Percentiles rank a stretch among this genome's conserved stretches.
Evolutionary conservation across 2,113 vertebrate genomes (phyloP).

Genomic region (Pteropus alecto): DNA sequence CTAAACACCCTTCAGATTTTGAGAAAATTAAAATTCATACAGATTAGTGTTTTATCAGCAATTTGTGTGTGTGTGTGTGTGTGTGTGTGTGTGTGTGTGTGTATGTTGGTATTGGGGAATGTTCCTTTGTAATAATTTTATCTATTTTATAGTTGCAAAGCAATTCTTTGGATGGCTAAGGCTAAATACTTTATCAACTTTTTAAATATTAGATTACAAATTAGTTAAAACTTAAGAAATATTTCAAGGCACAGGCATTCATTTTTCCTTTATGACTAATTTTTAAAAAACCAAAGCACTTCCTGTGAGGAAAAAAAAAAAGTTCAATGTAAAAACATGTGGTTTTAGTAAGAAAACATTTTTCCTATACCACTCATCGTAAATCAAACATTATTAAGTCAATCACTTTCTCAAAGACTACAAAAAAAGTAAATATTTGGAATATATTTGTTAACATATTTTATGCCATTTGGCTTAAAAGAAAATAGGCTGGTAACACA

Average conservation of each 20-base stretch:
- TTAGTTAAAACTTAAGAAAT: not conserved
- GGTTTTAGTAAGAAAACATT: constrained; percentile 53
- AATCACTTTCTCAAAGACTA: constrained; percentile 34
- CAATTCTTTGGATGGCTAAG: not conserved
- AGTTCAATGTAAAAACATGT: constrained; percentile 18
- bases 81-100: not conserved
- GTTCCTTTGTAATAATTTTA: constrained; percentile 25
- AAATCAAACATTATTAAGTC: constrained; percentile 23
- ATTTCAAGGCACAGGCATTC: not conserved
- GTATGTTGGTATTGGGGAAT: not conserved
- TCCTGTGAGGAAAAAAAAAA: not conserved
- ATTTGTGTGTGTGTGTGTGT: not conserved
- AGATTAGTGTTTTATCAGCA: not conserved
- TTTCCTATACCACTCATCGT: constrained; percentile 20
- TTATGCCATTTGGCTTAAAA: constrained; percentile 1
- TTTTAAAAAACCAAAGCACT: constrained; percentile 45
- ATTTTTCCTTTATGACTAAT: constrained; percentile 10
- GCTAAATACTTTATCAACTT: constrained; percentile 45
- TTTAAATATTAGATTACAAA: not conserved
- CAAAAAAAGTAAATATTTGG: constrained; percentile 32
- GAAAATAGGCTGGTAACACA: constrained; percentile 11
- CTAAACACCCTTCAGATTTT: not conserved
- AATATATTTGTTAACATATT: constrained; percentile 42
- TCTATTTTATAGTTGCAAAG: constrained; percentile 18
- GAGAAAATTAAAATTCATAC: not conserved